Evolutionary conservation across 2,113 vertebrate species (phyloP).

Genomic region (Thunnus thynnus): DNA sequence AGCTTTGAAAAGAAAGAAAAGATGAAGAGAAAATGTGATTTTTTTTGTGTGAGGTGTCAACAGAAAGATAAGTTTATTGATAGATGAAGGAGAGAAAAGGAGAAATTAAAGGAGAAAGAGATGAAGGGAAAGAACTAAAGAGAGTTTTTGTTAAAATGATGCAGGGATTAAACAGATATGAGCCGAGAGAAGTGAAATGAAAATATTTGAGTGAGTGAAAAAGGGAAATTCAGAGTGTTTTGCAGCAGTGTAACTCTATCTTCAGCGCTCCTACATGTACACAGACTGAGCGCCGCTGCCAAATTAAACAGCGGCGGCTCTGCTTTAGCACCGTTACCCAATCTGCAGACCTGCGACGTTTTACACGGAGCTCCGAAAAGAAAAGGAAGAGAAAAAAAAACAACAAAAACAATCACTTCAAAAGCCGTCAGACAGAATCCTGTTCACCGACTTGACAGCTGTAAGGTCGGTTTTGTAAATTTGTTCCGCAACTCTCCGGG

Average conservation of each 20-base stretch:
- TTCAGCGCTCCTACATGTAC: slow-evolving; percentile 9
- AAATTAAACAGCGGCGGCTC: slow-evolving; percentile 54
- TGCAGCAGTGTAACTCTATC: slow-evolving; percentile 50
- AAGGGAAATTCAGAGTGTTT: slow-evolving; percentile 35
- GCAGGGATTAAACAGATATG: neutral
- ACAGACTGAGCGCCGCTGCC: slow-evolving; percentile 28
- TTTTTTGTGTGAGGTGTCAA: too few species aligned
- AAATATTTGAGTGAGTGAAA: slow-evolving; percentile 46
- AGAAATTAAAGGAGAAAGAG: neutral
- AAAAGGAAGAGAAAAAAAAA: neutral
- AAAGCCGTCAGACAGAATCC: slow-evolving; percentile 27
- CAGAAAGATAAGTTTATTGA: too few species aligned
- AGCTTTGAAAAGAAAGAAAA: neutral
- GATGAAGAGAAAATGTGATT: too few species aligned
- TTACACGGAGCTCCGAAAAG: neutral
- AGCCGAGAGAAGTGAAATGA: slow-evolving; percentile 8
- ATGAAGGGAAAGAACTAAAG: neutral
- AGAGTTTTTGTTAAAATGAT: neutral
- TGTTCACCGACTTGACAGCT: slow-evolving; percentile 31
- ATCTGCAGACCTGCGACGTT: slow-evolving; percentile 13
- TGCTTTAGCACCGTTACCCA: slow-evolving; percentile 34
- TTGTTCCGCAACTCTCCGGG: neutral
- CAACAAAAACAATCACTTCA: slow-evolving; percentile 26
- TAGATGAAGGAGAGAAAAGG: too few species aligned
- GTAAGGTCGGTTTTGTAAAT: slow-evolving; percentile 14